Percentiles rank a stretch among this genome's conserved stretches.
These are phyloP conservation scores for Scophthalmus maximus DNA, from an alignment of 2,113 vertebrate genomes.

Conservation along the genomic window DNA sequence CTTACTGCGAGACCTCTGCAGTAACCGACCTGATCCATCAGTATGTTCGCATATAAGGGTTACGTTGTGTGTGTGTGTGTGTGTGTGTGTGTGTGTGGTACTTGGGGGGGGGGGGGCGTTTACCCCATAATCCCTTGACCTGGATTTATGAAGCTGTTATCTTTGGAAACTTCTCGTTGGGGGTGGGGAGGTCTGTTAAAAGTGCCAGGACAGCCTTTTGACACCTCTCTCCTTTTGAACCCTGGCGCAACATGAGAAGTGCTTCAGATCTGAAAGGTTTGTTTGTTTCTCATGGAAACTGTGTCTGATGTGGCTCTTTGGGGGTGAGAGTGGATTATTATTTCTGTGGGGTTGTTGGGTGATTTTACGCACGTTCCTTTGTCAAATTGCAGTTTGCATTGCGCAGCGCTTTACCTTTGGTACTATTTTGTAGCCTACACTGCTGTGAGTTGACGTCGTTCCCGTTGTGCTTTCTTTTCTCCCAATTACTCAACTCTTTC, in stretches of 20 bases:
- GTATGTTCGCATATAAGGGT: background rate
- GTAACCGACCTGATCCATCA: background rate
- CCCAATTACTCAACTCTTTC: no score
- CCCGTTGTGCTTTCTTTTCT: background rate
- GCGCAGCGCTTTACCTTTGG: background rate
- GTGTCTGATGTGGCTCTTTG: background rate
- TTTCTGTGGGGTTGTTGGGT: background rate
- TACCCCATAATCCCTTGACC: constrained; percentile 49
- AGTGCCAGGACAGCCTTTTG: constrained; percentile 7
- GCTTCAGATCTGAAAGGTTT: constrained; percentile 67
- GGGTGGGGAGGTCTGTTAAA: constrained; percentile 15
- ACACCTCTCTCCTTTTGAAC: constrained; percentile 24
- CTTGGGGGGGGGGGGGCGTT: no score
- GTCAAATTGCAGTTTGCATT: background rate
- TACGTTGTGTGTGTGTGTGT: background rate
- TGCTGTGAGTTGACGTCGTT: no score
- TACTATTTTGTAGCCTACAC: no score
- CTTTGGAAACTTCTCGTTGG: constrained; percentile 34
- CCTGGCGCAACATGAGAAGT: constrained; percentile 40
- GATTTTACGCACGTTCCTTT: background rate
- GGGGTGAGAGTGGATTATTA: no score
- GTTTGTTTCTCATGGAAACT: constrained; percentile 48
- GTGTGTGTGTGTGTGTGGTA: background rate
- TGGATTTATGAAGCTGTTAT: constrained; percentile 57
- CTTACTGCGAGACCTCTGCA: background rate